Evolutionary conservation across 2,797 vertebrate genomes (phyloP), one percentile per base, ranked within the genome.

Genomic region (Alosa sapidissima): DNA sequence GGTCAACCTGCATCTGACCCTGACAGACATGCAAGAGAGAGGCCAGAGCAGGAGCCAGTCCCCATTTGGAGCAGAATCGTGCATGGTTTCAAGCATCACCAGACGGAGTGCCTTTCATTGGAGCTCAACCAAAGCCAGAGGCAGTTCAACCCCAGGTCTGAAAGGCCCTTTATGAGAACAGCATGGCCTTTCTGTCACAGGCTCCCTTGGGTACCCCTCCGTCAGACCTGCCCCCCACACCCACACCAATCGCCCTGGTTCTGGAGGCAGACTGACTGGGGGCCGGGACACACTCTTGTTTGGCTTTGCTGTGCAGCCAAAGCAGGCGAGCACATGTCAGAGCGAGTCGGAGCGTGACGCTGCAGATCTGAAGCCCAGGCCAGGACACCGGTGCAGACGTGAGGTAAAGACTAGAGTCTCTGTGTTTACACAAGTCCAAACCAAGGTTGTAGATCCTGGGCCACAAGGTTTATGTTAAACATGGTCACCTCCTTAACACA

Each of bases 311-410:
- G 87, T 90, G 88, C 90, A 91, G 92, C 90, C 89, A 90, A 91
- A 91, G 87, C 92, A 91, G 92, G 91, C 88, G 89, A 5, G 82
- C 83, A 89, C 86, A 87, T 92, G 93, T 94, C 93, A 87, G 75
- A 91, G 90, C 85, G 78, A 78, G 88, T 95, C 91, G 86, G 92
- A 94, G 88, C 91, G 85, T 93, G 92, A 94, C 89, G 51, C 83
- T 0, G 54, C 82, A 93, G 93, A 95, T 94, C 91, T 92, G 86
- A 93, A 83, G 82, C 8, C 89, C 89, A 87, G 19, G 81, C 51
- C 88, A 81, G 87, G 85, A 83, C 89, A 89, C 87, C 5, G 41
- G 85, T 16, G 89, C 88, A 88, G 87, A 88, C 82, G 41, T 78
- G 82, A 81, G 60, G 48, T 58, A 83, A 88, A 84, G 86, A 84